Evolutionary conservation across 2,888 invertebrate genomes (phyloP).

Genomic region (Smittia aterrima): DNA sequence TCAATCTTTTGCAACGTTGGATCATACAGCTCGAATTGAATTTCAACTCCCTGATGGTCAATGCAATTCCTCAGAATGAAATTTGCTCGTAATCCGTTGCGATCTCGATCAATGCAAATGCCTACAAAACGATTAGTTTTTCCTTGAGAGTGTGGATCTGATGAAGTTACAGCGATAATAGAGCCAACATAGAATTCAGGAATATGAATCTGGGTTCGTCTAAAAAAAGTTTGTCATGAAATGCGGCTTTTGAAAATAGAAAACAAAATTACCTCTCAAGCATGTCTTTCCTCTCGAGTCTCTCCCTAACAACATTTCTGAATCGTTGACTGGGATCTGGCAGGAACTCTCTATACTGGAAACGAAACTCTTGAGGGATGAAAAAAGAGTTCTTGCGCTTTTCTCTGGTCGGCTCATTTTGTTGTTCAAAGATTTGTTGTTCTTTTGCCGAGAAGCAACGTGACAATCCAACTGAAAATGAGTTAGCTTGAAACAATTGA

Average conservation of each 20-base stretch:
- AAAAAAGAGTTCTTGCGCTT: too few species aligned
- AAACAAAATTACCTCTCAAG: too few species aligned
- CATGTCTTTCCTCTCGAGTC: constrained; percentile 91
- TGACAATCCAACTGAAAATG: neutral
- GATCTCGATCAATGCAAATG: constrained; percentile 85
- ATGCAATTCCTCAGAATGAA: constrained; percentile 91
- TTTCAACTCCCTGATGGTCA: constrained; percentile 78
- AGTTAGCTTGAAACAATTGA: neutral
- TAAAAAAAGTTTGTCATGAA: constrained; percentile 53
- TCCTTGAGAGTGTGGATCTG: constrained; percentile 80
- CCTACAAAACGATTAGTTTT: constrained; percentile 78
- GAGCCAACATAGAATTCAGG: constrained; percentile 99
- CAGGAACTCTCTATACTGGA: constrained; percentile 63
- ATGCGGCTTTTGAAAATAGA: too few species aligned
- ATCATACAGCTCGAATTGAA: constrained; percentile 85
- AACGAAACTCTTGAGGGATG: constrained; percentile 58
- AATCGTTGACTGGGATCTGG: constrained; percentile 69
- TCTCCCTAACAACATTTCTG: constrained; percentile 80
- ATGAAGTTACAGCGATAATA: constrained; percentile 80
- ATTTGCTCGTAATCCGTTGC: constrained; percentile 77
- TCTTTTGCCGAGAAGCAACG: neutral
- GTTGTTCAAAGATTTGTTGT: too few species aligned
- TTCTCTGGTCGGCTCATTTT: too few species aligned
- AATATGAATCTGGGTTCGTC: constrained; percentile 73
- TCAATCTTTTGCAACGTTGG: constrained; percentile 88